These are phyloP conservation scores for Myotis vivesi DNA, from an alignment of 2,797 vertebrate species.

Conservation along the genomic window DNA sequence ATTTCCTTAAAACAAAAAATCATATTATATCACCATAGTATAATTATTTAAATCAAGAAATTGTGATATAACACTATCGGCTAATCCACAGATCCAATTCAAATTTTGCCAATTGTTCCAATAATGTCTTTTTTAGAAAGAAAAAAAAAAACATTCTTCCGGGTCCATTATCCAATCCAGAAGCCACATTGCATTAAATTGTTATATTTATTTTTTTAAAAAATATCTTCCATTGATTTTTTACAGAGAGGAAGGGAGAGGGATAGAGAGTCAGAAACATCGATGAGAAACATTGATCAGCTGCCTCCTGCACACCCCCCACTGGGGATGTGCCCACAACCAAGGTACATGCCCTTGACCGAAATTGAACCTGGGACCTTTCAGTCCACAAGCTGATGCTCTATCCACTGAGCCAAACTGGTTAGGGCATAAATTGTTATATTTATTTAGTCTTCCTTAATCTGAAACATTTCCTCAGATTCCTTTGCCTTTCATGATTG, in stretches of 20 bases:
- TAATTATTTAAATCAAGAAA: slow-evolving; percentile 26
- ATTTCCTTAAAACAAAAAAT: slow-evolving; percentile 11
- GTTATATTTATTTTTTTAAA: slow-evolving; percentile 1
- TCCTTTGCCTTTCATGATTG: slow-evolving; percentile 33
- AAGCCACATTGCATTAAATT: not conserved
- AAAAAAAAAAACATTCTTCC: not conserved
- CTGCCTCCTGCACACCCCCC: too few species aligned
- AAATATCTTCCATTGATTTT: too few species aligned
- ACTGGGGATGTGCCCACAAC: too few species aligned
- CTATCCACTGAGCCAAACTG: too few species aligned
- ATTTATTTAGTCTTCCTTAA: slow-evolving; percentile 39
- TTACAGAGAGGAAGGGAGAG: too few species aligned
- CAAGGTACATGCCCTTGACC: too few species aligned
- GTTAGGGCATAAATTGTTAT: not conserved
- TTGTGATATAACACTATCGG: slow-evolving; percentile 10
- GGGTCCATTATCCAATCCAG: not conserved
- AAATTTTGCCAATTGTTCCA: not conserved
- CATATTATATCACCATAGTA: not conserved
- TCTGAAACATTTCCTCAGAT: not conserved
- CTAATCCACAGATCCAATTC: not conserved
- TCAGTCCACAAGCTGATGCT: too few species aligned
- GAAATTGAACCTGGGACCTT: too few species aligned
- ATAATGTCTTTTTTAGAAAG: not conserved
- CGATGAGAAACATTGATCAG: too few species aligned
- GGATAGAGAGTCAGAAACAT: too few species aligned